These are phyloP conservation scores for Labeo catla DNA, from an alignment of 2,113 vertebrate genomes.

Conservation along the genomic window DNA sequence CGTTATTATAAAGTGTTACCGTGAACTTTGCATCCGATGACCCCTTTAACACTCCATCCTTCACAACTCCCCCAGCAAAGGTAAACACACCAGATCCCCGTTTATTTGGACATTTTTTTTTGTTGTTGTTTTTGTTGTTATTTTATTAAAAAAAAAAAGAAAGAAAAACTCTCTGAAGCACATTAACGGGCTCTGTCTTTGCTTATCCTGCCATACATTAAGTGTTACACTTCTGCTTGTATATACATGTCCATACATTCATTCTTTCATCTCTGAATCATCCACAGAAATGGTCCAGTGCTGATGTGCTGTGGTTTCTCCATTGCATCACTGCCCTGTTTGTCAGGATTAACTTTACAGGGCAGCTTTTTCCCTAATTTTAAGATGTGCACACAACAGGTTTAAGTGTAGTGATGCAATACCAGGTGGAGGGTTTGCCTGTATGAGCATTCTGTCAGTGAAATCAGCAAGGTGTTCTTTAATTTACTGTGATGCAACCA, in stretches of 20 bases:
- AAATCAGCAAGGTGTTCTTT: slow-evolving; percentile 61
- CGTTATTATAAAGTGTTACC: too few species aligned
- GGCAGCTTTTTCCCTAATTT: not conserved
- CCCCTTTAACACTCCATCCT: too few species aligned
- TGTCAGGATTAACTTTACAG: not conserved
- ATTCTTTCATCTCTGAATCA: not conserved
- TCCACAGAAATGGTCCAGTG: not conserved
- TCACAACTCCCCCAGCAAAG: too few species aligned
- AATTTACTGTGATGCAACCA: slow-evolving; percentile 73
- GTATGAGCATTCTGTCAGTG: slow-evolving; percentile 20
- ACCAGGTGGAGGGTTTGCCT: not conserved
- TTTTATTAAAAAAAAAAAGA: too few species aligned
- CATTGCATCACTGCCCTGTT: not conserved
- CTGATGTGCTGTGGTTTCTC: not conserved
- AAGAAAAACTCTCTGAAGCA: not conserved
- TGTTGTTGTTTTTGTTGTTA: not conserved
- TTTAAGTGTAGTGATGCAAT: not conserved
- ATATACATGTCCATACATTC: not conserved
- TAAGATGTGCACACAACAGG: not conserved
- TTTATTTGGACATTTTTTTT: not conserved
- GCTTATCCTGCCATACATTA: not conserved
- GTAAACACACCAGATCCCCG: not conserved
- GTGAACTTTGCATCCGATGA: too few species aligned
- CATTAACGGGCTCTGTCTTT: not conserved
- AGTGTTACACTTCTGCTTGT: not conserved